These are phyloP conservation scores for Periophthalmus modestus DNA, from an alignment of 2,113 vertebrate species.

Conservation along the genomic window DNA sequence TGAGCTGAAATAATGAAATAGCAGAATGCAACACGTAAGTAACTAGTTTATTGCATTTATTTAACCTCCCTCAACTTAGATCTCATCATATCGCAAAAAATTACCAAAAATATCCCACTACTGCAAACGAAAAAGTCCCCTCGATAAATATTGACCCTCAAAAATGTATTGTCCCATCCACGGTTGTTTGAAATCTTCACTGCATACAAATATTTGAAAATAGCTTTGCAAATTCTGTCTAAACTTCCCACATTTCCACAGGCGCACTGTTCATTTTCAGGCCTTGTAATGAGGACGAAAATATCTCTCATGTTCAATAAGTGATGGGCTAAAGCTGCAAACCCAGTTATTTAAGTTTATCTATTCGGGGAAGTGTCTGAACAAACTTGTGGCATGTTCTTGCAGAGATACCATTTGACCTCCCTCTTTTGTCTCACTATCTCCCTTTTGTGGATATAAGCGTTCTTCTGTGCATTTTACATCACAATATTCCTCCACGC, in stretches of 20 bases:
- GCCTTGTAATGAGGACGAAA: neutral
- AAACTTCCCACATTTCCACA: neutral
- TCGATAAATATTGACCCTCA: too few relatives aligned
- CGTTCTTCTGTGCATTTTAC: slow-evolving; percentile 1
- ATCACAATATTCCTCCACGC: neutral
- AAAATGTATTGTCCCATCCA: too few relatives aligned
- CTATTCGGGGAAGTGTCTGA: neutral
- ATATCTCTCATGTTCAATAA: neutral
- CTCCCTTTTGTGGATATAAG: neutral
- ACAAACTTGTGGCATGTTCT: neutral
- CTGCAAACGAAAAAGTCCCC: too few relatives aligned
- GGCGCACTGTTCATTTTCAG: neutral
- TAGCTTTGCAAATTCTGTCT: neutral
- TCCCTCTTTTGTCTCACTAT: neutral
- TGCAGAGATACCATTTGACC: neutral
- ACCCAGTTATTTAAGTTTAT: neutral
- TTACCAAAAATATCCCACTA: too few relatives aligned
- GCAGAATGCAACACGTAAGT: too few relatives aligned
- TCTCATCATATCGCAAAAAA: too few relatives aligned
- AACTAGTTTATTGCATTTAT: too few relatives aligned
- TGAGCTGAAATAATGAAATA: too few relatives aligned
- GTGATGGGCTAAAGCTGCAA: neutral
- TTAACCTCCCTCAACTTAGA: too few relatives aligned
- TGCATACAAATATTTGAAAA: too few relatives aligned
- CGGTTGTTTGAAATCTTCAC: too few relatives aligned